Evolutionary conservation across 1,140 invertebrate species (phyloP).

Genomic region (Armadillidium nasatum): DNA sequence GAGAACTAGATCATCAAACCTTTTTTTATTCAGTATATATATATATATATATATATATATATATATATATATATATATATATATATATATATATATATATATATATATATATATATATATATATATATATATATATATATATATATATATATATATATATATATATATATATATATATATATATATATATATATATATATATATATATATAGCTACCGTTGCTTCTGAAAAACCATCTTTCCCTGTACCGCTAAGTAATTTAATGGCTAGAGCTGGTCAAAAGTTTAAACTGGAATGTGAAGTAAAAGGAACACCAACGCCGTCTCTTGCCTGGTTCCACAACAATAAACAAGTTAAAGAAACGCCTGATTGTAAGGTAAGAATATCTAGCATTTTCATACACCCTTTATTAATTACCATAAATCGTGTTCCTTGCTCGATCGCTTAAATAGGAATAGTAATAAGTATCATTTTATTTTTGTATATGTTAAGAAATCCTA

Average conservation of each 20-base stretch:
- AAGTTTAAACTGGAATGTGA: slow-evolving; percentile 65
- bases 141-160: not conserved
- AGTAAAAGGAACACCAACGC: slow-evolving; percentile 51
- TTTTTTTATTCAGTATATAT: too few species aligned
- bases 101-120: too few species aligned
- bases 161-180: not conserved
- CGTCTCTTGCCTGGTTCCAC: slow-evolving; percentile 54
- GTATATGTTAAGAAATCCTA: too few species aligned
- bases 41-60: too few species aligned
- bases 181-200: slow-evolving; percentile 25
- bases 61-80: too few species aligned
- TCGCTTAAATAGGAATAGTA: too few species aligned
- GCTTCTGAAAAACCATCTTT: slow-evolving; percentile 57
- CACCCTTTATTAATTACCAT: too few species aligned
- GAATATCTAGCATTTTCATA: not conserved
- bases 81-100: too few species aligned
- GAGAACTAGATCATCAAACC: too few species aligned
- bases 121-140: too few species aligned
- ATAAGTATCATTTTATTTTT: too few species aligned
- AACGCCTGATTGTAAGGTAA: slow-evolving; percentile 53
- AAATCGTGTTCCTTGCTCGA: too few species aligned
- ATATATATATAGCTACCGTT: slow-evolving; percentile 51
- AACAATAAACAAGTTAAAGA: slow-evolving; percentile 55
- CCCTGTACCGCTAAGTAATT: slow-evolving; percentile 55
- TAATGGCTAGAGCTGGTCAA: slow-evolving; percentile 61